These are phyloP conservation scores for Dicroscelio sp. DNA, from an alignment of 2,888 invertebrate genomes.

Conservation along the genomic window DNA sequence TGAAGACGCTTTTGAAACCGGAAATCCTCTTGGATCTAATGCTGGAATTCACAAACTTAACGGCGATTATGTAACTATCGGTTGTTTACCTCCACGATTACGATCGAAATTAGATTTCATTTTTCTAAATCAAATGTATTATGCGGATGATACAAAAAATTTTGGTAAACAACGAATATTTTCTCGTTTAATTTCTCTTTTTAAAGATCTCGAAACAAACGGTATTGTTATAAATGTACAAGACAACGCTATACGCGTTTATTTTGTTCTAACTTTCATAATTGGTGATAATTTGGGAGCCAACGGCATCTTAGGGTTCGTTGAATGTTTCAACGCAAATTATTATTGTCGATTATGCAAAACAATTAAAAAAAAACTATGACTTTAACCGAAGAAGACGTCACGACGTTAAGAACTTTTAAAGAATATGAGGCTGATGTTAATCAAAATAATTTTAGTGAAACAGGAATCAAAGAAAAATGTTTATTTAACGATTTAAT, in stretches of 20 bases:
- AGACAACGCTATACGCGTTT: constrained; percentile 33
- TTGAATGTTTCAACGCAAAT: constrained; percentile 59
- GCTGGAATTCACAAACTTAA: neutral
- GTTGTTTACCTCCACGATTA: constrained; percentile 16
- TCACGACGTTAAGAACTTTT: neutral
- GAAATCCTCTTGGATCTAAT: constrained; percentile 2
- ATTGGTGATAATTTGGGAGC: constrained; percentile 70
- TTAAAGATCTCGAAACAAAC: constrained; percentile 20
- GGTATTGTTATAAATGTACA: constrained; percentile 55
- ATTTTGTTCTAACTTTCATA: constrained; percentile 55
- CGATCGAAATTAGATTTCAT: constrained; percentile 11
- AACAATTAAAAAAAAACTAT: neutral
- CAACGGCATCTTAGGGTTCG: constrained; percentile 61
- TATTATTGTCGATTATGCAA: constrained; percentile 56
- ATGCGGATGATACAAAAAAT: neutral
- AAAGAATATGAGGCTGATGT: neutral
- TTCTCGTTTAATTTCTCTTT: neutral
- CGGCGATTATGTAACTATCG: neutral
- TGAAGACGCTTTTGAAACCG: constrained; percentile 45
- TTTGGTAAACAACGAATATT: constrained; percentile 10
- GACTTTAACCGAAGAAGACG: neutral
- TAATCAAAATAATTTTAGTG: neutral
- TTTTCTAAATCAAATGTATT: constrained; percentile 14
- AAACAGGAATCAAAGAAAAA: neutral
- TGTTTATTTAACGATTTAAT: neutral